These are phyloP conservation scores for Macrobrachium nipponense DNA, from an alignment of 1,140 invertebrate genomes.

Conservation along the genomic window DNA sequence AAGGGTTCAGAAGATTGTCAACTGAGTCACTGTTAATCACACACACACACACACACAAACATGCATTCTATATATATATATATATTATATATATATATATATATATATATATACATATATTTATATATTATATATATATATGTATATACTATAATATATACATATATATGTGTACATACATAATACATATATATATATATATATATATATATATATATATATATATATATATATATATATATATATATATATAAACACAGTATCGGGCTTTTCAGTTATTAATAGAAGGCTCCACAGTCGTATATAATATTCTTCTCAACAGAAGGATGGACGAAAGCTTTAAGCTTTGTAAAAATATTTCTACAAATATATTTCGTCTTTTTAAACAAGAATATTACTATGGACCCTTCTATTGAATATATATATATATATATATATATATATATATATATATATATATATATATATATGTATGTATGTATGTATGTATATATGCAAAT, in stretches of 20 bases:
- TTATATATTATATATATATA: neutral
- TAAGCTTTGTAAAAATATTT: too few relatives aligned
- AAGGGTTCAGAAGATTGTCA: too few relatives aligned
- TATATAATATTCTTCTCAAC: too few relatives aligned
- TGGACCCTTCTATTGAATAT: too few relatives aligned
- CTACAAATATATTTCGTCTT: too few relatives aligned
- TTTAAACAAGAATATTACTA: too few relatives aligned
- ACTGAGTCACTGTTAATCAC: too few relatives aligned
- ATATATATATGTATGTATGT: neutral
- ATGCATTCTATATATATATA: neutral
- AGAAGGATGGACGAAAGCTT: too few relatives aligned
- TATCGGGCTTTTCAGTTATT: too few relatives aligned
- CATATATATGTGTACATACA: neutral
- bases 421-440: conserved; percentile 5
- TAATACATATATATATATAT: neutral
- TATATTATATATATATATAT: conserved; percentile 19
- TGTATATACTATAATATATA: conserved; percentile 16
- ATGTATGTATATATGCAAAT: neutral
- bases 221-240: neutral
- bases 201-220: conserved; percentile 20
- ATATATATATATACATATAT: neutral
- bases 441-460: neutral
- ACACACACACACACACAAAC: too few relatives aligned
- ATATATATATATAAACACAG: conserved; percentile 3
- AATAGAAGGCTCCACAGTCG: too few relatives aligned